Conservation (phyloP, 2,888 invertebrate genomes). For the Smittia sp. region DNA sequence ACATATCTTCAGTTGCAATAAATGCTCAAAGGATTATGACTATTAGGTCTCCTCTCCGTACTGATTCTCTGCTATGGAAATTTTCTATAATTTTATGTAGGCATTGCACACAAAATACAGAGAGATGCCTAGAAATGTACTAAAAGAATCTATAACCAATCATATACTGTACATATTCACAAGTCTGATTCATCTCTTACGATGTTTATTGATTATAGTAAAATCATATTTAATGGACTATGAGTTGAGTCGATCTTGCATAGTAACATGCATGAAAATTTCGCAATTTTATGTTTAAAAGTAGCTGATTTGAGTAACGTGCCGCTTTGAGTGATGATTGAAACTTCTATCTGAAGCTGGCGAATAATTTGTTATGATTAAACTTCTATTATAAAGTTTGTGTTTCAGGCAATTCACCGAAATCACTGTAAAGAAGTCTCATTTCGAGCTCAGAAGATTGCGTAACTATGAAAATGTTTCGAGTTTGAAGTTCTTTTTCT, state of each 20-base stretch:
- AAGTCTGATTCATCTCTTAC: too few species aligned
- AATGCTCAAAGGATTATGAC: too few species aligned
- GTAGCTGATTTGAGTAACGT: background rate
- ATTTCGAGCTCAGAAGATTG: too few species aligned
- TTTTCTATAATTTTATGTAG: slow-evolving; percentile 39
- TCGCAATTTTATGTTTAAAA: slow-evolving; percentile 27
- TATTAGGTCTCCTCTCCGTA: background rate
- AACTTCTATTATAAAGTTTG: too few species aligned
- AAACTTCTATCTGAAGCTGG: too few species aligned
- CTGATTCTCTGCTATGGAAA: too few species aligned
- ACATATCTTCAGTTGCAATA: slow-evolving; percentile 32
- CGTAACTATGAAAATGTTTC: too few species aligned
- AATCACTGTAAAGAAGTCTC: too few species aligned
- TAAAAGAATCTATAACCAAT: slow-evolving; percentile 36
- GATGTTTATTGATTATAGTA: too few species aligned
- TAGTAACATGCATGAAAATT: slow-evolving; percentile 31
- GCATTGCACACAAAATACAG: slow-evolving; percentile 35
- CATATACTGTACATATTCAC: background rate
- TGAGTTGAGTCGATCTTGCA: slow-evolving; percentile 21
- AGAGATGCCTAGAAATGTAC: slow-evolving; percentile 29
- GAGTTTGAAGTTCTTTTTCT: too few species aligned
- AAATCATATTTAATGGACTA: slow-evolving; percentile 40
- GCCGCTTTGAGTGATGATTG: background rate
- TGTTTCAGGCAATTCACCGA: too few species aligned
- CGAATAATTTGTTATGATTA: too few species aligned